Percentiles rank a stretch among this genome's conserved stretches.
Evolutionary conservation across 2,113 vertebrate species (phyloP).

Genomic region (Philantomba maxwellii): DNA sequence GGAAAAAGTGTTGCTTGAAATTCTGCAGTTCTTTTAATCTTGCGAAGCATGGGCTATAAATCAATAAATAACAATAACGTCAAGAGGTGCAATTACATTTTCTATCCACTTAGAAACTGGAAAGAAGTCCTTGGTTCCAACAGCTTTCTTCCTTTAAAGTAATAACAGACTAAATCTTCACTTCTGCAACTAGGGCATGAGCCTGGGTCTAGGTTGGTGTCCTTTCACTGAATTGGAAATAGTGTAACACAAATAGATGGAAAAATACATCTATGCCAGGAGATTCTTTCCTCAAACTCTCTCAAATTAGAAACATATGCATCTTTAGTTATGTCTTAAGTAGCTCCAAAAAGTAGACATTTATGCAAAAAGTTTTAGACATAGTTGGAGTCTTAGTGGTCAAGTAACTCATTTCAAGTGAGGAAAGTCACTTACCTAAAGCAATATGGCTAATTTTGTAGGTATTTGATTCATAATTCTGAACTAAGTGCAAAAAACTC

Average conservation of each 20-base stretch:
- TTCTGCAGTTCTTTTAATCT: slow-evolving; percentile 59
- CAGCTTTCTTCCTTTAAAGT: slow-evolving; percentile 33
- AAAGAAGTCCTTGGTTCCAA: slow-evolving; percentile 20
- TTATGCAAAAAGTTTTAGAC: neutral
- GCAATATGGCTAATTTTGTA: neutral
- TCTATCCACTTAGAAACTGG: slow-evolving; percentile 45
- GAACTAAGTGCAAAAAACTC: neutral
- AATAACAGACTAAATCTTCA: slow-evolving; percentile 29
- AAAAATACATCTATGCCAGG: neutral
- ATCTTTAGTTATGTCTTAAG: neutral
- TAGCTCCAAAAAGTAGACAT: neutral
- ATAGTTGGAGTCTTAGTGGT: neutral
- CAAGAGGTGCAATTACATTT: slow-evolving; percentile 59
- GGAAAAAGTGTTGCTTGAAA: slow-evolving; percentile 35
- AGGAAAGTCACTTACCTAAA: neutral
- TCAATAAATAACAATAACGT: slow-evolving; percentile 69
- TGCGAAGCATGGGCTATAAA: slow-evolving; percentile 40
- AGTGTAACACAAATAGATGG: neutral
- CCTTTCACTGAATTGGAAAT: neutral
- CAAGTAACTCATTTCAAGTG: neutral
- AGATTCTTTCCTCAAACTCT: neutral
- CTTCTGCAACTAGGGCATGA: neutral
- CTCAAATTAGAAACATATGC: neutral
- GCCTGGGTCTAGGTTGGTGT: neutral
- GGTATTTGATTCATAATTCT: neutral